A percentile compares a stretch with the other conserved stretches of the same genome.
These are phyloP conservation scores for Caprella mutica DNA, from an alignment of 2,888 invertebrate genomes.

Conservation along the genomic window DNA sequence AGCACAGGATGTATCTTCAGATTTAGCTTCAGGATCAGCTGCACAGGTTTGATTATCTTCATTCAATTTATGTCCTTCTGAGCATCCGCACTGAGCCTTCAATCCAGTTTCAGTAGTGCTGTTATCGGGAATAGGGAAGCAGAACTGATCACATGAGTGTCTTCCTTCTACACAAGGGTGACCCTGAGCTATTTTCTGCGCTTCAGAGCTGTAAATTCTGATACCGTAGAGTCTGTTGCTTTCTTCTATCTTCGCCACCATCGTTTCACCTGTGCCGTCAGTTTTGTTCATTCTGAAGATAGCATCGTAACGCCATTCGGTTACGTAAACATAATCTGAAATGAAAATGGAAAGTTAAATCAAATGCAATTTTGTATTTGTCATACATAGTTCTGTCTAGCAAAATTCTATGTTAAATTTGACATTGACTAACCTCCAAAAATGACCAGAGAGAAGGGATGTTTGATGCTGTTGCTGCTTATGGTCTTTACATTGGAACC, in stretches of 20 bases:
- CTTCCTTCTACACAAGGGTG: constrained; percentile 77
- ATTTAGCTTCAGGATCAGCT: constrained; percentile 71
- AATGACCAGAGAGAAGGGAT: constrained; percentile 85
- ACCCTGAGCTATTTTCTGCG: constrained; percentile 55
- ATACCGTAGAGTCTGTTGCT: constrained; percentile 84
- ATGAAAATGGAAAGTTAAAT: background rate
- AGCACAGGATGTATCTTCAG: constrained; percentile 76
- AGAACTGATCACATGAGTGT: constrained; percentile 87
- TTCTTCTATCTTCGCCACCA: constrained; percentile 75
- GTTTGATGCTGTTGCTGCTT: constrained; percentile 68
- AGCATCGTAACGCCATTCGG: constrained; percentile 92
- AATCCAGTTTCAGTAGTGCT: constrained; percentile 25
- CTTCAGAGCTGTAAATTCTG: constrained; percentile 49
- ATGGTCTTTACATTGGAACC: constrained; percentile 84
- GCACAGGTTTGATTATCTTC: constrained; percentile 58
- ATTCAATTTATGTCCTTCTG: constrained; percentile 71
- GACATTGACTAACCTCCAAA: constrained; percentile 41
- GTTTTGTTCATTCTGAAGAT: constrained; percentile 80
- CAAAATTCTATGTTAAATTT: background rate
- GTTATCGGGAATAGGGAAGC: constrained; percentile 70
- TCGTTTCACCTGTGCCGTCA: constrained; percentile 74
- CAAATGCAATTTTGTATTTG: background rate
- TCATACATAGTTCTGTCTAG: background rate
- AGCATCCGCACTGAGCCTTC: constrained; percentile 63
- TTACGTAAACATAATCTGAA: constrained; percentile 81